A percentile compares a stretch with the other conserved stretches of the same genome.
Evolutionary conservation across 2,888 invertebrate genomes (phyloP).

Genomic region (Drosophila algonquin): DNA sequence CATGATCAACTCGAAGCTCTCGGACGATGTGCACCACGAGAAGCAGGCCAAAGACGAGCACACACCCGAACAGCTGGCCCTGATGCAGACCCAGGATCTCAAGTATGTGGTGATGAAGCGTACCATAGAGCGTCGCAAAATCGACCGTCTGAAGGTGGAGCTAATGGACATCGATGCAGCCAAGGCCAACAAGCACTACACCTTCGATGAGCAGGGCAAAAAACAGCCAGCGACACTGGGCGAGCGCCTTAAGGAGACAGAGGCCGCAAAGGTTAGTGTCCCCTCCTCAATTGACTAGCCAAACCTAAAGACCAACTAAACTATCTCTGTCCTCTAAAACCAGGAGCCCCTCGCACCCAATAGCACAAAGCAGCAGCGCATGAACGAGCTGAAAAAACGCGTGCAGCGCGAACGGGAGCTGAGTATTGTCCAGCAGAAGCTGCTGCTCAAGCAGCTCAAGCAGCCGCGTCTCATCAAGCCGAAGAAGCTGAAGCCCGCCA

Average conservation of each 20-base stretch:
- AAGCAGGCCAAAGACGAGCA: constrained; percentile 90
- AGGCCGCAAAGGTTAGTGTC: constrained; percentile 62
- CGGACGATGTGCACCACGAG: constrained; percentile 88
- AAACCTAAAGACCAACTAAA: background rate
- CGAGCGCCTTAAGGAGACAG: constrained; percentile 87
- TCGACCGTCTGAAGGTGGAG: constrained; percentile 87
- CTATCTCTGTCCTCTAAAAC: too few species aligned
- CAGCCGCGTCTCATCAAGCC: constrained; percentile 88
- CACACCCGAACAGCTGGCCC: constrained; percentile 91
- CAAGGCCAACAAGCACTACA: constrained; percentile 90
- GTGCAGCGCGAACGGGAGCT: constrained; percentile 91
- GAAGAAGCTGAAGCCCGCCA: constrained; percentile 87
- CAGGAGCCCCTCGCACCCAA: constrained; percentile 2
- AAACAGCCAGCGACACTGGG: constrained; percentile 83
- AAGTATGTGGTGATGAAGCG: constrained; percentile 95
- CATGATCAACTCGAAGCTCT: constrained; percentile 94
- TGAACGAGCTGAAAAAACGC: constrained; percentile 90
- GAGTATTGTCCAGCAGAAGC: constrained; percentile 90
- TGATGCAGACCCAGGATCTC: constrained; percentile 96
- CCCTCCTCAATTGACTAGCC: background rate
- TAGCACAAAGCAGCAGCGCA: constrained; percentile 85
- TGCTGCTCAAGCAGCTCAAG: constrained; percentile 89
- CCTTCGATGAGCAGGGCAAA: constrained; percentile 89
- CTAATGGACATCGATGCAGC: constrained; percentile 92
- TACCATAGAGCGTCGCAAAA: constrained; percentile 91